Evolutionary conservation across 2,797 vertebrate genomes (phyloP), one percentile per base, ranked within the genome.

Genomic region (Simalia tracyae): DNA sequence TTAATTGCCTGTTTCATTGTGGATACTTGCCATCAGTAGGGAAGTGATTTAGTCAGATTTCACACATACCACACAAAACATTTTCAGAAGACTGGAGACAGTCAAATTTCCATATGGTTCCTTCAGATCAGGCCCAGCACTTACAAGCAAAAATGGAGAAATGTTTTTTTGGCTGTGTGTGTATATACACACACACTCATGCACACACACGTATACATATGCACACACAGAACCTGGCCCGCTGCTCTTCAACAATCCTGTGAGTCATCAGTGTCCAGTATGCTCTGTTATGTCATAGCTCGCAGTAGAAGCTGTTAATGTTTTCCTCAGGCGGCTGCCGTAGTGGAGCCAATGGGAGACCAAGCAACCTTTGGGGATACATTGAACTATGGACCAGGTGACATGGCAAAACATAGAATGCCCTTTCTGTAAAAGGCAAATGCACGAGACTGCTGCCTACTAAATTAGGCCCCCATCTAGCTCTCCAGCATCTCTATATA

Each of bases 31-130:
- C 66, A 61, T 54, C n/a, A 86, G 24, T 2, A 89, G 87, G 91
- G 87, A 68, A 91, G 72, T 42, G 0, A 3, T 68, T 87, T 86
- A 93, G 84, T 50, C 66, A 64, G n/a, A 12, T 85, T 93, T 93
- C 84, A 89, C 85, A 90, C 85, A 81, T 87, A 86, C 89, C 60
- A 42, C 42, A 28, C 14, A 64, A 81, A 87, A 50, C 22, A 56
- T 50, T 63, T 87, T 87, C 63, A 84, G 28, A 92, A 92, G 57
- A 59, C 36, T 56, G 24, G 57, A 87, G 59, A 61, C 19, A 5
- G n/a, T 19, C 28, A 28, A 60, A 5, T 22, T 81, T 72, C 66
- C 56, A 61, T 4, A 50, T 28, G 26, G 31, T 86, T 68, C 14
- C 9, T 87, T 91, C 24, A 76, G 46, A 85, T n/a, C 7, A 46